Evolutionary conservation across 2,113 vertebrate species (phyloP), one percentile per base, ranked within the genome.

Genomic region (Cercopithecus mona): DNA sequence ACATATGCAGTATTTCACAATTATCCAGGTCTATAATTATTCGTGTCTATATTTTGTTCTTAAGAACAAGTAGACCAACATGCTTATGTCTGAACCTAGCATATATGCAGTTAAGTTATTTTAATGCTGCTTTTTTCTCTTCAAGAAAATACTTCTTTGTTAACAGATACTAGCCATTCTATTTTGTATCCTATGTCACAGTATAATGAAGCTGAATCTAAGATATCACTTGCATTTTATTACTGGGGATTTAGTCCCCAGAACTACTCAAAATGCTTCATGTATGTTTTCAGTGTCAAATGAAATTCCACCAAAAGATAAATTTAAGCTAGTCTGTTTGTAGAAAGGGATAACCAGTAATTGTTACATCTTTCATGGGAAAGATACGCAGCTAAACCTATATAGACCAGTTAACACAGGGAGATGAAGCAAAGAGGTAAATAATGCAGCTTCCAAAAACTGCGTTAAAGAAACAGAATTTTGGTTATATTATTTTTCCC

Each of bases 231-330:
- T 73, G 32, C 3, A 50, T 40, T 38, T 92, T 14, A 25, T 52
- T 48, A 27, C 73, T 90, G 30, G 48, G 61, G 23, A 66, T 43
- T 72, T 78, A 82, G 45, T 85, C 81, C 18, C 64, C 45, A 43
- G 59, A 93, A 72, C 38, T 84, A 87, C 45, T 92, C 91, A 78
- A 40, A 95, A 84, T 80, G 50, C 66, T 89, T 96, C 68, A 61
- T 84, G 11, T 48, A 8, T 66, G 14, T 14, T 73, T 85, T 91
- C 43, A 20, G 25, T 80, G 27, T 92, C 52, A 78, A 64, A 80
- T 57, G 66, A 94, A 95, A 45, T 50, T 14, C 72, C 75, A 86
- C 57, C 38, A 55, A 32, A 89, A 89, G 68, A 85, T 20, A 83
- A 73, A 83, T 12, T 35, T 30, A 61, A 22, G 8, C 43, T 82